These are phyloP conservation scores for Lepus townsendii DNA, from an alignment of 2,797 vertebrate species.

Conservation along the genomic window DNA sequence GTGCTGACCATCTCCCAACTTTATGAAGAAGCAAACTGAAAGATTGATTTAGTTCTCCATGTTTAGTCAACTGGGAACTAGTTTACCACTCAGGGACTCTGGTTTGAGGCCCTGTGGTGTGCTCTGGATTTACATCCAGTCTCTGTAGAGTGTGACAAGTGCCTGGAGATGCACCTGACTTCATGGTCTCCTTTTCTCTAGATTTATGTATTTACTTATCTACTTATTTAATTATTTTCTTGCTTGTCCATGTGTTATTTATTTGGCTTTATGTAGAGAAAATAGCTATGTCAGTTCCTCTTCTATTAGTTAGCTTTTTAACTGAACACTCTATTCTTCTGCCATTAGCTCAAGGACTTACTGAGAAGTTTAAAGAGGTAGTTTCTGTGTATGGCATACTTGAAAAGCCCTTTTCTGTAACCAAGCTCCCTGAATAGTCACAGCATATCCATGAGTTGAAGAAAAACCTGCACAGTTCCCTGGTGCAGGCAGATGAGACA, in stretches of 20 bases:
- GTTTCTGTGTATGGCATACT: neutral
- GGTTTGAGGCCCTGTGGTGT: no score
- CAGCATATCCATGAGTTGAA: accelerated
- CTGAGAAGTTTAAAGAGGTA: neutral
- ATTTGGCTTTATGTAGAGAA: neutral
- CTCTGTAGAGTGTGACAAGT: no score
- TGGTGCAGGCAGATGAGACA: neutral
- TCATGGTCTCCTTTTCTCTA: neutral
- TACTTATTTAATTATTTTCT: neutral
- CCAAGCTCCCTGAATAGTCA: neutral
- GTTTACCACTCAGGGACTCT: no score
- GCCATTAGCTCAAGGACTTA: neutral
- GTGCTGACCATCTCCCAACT: neutral
- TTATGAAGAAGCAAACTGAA: neutral
- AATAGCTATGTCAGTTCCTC: neutral
- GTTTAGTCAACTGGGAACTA: no score
- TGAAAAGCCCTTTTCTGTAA: neutral
- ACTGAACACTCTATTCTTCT: neutral
- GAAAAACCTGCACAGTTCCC: neutral
- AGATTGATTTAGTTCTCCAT: neutral
- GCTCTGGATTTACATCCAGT: no score
- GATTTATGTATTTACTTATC: neutral
- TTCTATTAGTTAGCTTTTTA: neutral
- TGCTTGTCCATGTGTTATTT: no score
- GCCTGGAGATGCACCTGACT: accelerated